Base-by-base conservation (phyloP, 2,888 invertebrate species). In the Matsumyia berberina region DNA sequence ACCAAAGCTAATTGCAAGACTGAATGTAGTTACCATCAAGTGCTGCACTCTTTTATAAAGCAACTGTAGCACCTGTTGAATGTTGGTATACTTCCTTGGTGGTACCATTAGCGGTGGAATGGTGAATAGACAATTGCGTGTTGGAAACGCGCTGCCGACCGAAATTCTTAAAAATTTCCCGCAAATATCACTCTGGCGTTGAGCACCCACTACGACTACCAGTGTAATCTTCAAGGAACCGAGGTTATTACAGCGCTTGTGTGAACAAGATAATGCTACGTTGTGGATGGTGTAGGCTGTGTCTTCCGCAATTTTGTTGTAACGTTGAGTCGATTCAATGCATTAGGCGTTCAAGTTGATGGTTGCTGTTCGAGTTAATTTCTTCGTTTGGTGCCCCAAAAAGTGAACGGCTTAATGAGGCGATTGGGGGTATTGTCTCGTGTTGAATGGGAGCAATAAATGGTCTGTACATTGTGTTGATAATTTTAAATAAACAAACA, bases 11-110 rank as follows among this genome's bases (percentile, higher is more conserved):
- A 78, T 35, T 76, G 69, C 9, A 70, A 37, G 12, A 60, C 60
- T 49, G 80, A 85, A 85, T 85, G 85, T 70, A 12, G 6, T 8
- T 60, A 44, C 60, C 58, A 44, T 66, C 58, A 60, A 49, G 74
- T 24, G 24, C 64, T 44, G 12, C 51, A 70, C 74, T 74, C 80
- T 85, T 80, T 85, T 85, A 85, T 85, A 85, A 74, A 51, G 29
- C 72, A 73, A 42, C 11, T 42, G 62, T 57, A 31, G n/a, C 49
- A 51, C 37, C 15, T n/a, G 24, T 4, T 24, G 24, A 17, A 37
- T 29, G 55, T 17, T 17, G 7, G 11, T 29, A n/a, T 44, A 80
- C 85, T 85, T 85, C 80, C 85, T 80, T 80, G 70, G 64, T 80
- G 85, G 80, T 80, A 70, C 58, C 49, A 33, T 33, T 12, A 46